phyloP scores from a whole-genome alignment of 2,113 vertebrate genomes.

The Euleptes europaea region DNA sequence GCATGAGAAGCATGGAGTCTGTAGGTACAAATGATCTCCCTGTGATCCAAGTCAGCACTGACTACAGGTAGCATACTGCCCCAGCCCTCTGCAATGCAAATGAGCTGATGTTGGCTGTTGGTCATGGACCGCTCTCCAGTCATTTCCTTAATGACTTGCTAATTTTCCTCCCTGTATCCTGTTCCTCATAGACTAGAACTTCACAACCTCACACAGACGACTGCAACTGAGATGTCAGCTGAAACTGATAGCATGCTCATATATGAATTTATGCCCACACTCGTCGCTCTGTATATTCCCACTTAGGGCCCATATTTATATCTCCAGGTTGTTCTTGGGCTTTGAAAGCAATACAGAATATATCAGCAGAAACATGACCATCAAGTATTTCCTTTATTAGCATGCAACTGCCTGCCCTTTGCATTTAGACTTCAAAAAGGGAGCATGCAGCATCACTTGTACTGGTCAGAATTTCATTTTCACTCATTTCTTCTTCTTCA shows the following conservation, averaged over 20 bases:
- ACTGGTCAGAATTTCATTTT: slow-evolving; percentile 25
- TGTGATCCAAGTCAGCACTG: slow-evolving; percentile 17
- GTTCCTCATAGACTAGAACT: slow-evolving; percentile 50
- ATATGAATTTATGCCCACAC: slow-evolving; percentile 31
- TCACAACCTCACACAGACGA: slow-evolving; percentile 14
- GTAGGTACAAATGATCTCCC: slow-evolving; percentile 23
- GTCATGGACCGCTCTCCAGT: slow-evolving; percentile 63
- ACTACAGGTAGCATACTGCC: slow-evolving; percentile 70
- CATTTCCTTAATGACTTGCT: slow-evolving; percentile 77
- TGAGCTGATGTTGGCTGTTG: slow-evolving; percentile 66
- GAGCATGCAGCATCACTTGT: slow-evolving; percentile 30
- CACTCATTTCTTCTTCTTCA: slow-evolving; percentile 24
- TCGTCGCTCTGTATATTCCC: slow-evolving; percentile 23
- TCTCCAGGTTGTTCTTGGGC: slow-evolving; percentile 26
- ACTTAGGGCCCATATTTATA: slow-evolving; percentile 17
- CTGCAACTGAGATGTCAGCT: slow-evolving; percentile 8
- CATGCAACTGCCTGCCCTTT: slow-evolving; percentile 33
- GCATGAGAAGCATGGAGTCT: slow-evolving; percentile 28
- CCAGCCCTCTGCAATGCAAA: slow-evolving; percentile 64
- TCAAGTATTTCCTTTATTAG: slow-evolving; percentile 11
- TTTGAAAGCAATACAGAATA: slow-evolving; percentile 16
- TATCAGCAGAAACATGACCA: slow-evolving; percentile 21
- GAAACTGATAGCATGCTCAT: not conserved
- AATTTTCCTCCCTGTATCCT: slow-evolving; percentile 68
- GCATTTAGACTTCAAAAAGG: not conserved